Evolutionary conservation across 1,140 invertebrate species (phyloP), one percentile per base, ranked within the genome.

Genomic region (Piezodorus guildinii): DNA sequence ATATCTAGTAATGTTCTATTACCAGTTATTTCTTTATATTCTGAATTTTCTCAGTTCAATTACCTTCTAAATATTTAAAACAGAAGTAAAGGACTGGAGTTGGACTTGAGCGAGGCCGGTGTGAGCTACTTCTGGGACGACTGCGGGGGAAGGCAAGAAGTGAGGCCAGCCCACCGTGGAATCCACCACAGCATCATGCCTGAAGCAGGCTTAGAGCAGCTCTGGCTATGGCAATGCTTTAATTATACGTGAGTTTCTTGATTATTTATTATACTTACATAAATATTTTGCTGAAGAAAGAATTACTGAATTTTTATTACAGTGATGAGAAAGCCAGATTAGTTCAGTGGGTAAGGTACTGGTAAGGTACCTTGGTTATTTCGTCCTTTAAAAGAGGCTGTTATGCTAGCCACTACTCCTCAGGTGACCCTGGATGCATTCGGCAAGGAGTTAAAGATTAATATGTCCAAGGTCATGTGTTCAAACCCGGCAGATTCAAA

Each of bases 181-280:
- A 71, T 73, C 75, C 60, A 78, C 77, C 52, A 79, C 74, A 71
- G 65, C 21, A 63, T 71, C 34, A 56, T 69, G 23, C 58, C 67
- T 12, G 79, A 76, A 1, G 76, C 77, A 2, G 72, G 74, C 1
- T 75, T 80, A 54, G 80, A 83, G 65, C 73, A 79, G 43, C 73
- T 83, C 0, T 83, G 82, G 82, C 76, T 82, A 69, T 83, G 82
- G 81, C 80, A 79, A 64, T 83, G 82, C 65, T 81, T 83, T 64
- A 83, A 82, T 71, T 82, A 81, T 67, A 81, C 80, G 81, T 83
- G 68, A 79, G 81, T 77, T 5, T 23, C 10, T 2, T 16, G 16
- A 46, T 16, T 46, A 30, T 30, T 30, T 8, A 30, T 30, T 30
- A 30, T 30, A 30, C 8, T 30, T 3, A n/a, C 44, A 45, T 45